Percentiles rank a stretch among this genome's conserved stretches.
These are phyloP conservation scores for Staurois parvus DNA, from an alignment of 2,797 vertebrate species.

Conservation along the genomic window DNA sequence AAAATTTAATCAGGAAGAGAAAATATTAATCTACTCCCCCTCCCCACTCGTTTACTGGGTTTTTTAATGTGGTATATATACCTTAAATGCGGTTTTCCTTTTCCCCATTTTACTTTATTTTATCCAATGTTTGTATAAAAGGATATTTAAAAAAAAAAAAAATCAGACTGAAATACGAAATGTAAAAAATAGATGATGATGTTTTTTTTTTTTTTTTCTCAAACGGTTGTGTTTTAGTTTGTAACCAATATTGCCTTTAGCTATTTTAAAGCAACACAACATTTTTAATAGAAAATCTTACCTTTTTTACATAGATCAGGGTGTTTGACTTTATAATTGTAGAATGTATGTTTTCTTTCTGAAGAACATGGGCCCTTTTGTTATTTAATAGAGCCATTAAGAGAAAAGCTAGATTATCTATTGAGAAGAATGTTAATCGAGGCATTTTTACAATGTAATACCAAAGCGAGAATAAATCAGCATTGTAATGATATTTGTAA, in stretches of 20 bases:
- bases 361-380: conserved; percentile 7
- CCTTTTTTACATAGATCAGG: conserved; percentile 38
- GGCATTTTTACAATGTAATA: conserved; percentile 41
- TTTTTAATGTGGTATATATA: conserved; percentile 23
- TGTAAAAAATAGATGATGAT: conserved; percentile 23
- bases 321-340: conserved; percentile 41
- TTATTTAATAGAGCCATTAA: conserved; percentile 46
- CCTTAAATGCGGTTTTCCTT: conserved; percentile 37
- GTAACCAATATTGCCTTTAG: conserved; percentile 53
- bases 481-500: conserved; percentile 62
- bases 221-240: conserved; percentile 53
- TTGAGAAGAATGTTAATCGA: conserved; percentile 35
- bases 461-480: conserved; percentile 51
- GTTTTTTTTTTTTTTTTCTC: conserved; percentile 51
- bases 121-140: conserved; percentile 31
- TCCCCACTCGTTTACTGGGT: conserved; percentile 55
- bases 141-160: conserved; percentile 43
- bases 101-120: conserved; percentile 47
- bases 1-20: conserved; percentile 54
- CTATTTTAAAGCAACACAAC: conserved; percentile 59
- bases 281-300: conserved; percentile 38
- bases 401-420: conserved; percentile 18
- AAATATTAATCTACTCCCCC: conserved; percentile 22
- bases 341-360: conserved; percentile 17
- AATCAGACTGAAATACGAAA: conserved; percentile 39